Evolutionary conservation across 2,797 vertebrate species (phyloP), one percentile per base, ranked within the genome.

Genomic region (Remorina albescens): DNA sequence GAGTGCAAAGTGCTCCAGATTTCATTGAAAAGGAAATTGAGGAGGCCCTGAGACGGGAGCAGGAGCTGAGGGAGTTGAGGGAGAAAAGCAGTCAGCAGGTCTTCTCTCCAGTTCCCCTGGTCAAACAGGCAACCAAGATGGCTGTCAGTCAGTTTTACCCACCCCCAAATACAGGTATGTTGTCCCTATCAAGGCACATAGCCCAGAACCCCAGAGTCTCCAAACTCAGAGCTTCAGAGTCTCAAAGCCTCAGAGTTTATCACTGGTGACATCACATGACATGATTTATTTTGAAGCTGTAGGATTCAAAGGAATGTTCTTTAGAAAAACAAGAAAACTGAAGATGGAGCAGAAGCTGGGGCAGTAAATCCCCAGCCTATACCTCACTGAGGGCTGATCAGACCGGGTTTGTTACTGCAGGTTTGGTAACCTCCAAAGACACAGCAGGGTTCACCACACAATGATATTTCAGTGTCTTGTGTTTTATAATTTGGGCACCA

Each of bases 11-110:
- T 15, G 89, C 93, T 0, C 92, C 92, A 0, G 89, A 91, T 0
- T 84, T 96, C 56, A 96, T 99, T 0, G 95, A 96, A 69, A 91
- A 91, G 82, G 98, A 99, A 82, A 96, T 98, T 6, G 74, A 93
- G 77, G 91, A 94, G 0, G 88, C 88, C 23, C 37, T 98, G 79
- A 93, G 88, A 67, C 90, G 98, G 19, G 97, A 99, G 78, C 85
- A 92, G 57, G 97, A 98, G 86, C 92, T 96, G 30, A 94, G 86
- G 8, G 88, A 93, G 66, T 89, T 94, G 77, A 91, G 95, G 68
- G 84, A 61, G 59, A 72, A 86, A 0, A 78, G 39, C 2, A 25
- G 56, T 5, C 32, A 2, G 2, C 23, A 32, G 1, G 0, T 1
- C 19, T 5, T 8, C n/a, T 68, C 72, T 76, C 84, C 54, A 0